Evolutionary conservation across 2,888 invertebrate species (phyloP), one percentile per base, ranked within the genome.

Genomic region (Encarsia formosa): DNA sequence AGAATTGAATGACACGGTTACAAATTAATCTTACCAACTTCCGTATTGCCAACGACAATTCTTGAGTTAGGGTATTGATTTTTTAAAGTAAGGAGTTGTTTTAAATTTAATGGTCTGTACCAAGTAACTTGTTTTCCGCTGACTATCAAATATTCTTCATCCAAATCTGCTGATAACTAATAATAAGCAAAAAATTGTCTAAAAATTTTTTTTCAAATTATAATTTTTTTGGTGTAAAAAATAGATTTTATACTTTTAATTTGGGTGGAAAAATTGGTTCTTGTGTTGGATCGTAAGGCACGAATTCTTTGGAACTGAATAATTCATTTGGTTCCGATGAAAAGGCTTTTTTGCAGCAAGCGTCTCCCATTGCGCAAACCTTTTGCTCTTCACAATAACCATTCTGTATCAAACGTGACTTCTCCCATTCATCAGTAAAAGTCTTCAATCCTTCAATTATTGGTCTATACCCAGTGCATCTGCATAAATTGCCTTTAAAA

Each of bases 191-290:
- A 13, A 19, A 16, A n/a, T 42, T n/a, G n/a, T 42, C 34, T 6
- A 26, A 11, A 8, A 26, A 26, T 1, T 26, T 26, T 8, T 8
- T 8, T 26, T 5, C 26, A 26, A 26, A 1, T 34, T 6, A 34
- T 6, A 34, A n/a, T 34, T 34, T 34, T 34, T 6, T n/a, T 3
- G 2, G 53, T 26, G 1, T 37, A 70, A 11, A 3, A 37, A n/a
- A 39, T 15, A 18, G 26, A 19, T 44, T 2, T 19, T 20, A 22
- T 46, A 87, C 67, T 71, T 84, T 83, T 45, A 94, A 74, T 70
- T 92, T 91, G 8, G 92, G 88, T n/a, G 94, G 94, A 67, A 93
- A 95, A 58, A 94, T 92, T 2, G 88, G 87, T 73, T 94, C 93
- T 71, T 94, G 93, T 0, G 85, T 78, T 1, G 85, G 77, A 75